Conservation (phyloP, 2,797 vertebrate genomes). For the Labroides dimidiatus region DNA sequence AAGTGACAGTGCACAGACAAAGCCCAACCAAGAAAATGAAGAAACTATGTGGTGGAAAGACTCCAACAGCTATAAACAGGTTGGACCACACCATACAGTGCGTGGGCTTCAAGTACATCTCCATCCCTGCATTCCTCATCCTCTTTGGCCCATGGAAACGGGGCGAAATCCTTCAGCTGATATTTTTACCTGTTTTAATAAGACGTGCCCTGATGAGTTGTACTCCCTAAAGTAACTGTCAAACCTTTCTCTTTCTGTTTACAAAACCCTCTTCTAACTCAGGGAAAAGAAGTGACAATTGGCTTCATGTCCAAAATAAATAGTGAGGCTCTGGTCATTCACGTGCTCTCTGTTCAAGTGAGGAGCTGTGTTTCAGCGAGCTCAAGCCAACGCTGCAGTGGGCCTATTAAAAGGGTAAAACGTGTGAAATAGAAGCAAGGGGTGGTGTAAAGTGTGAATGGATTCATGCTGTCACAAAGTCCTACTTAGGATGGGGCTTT, state of each 20-base stretch:
- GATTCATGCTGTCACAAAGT: slow-evolving; percentile 63
- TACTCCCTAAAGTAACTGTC: slow-evolving; percentile 58
- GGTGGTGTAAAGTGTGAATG: slow-evolving; percentile 53
- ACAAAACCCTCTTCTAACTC: slow-evolving; percentile 59
- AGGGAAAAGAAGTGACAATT: slow-evolving; percentile 55
- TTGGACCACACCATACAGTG: slow-evolving; percentile 60
- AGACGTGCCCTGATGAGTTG: slow-evolving; percentile 56
- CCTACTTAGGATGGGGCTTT: slow-evolving; percentile 67
- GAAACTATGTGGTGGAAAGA: slow-evolving; percentile 61
- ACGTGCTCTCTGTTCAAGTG: slow-evolving; percentile 53
- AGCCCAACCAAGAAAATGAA: slow-evolving; percentile 57
- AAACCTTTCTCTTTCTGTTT: slow-evolving; percentile 69
- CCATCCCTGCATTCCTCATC: slow-evolving; percentile 52
- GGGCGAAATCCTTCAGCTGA: slow-evolving; percentile 50
- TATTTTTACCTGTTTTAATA: slow-evolving; percentile 72
- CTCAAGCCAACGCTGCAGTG: slow-evolving; percentile 55
- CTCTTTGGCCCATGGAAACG: slow-evolving; percentile 46
- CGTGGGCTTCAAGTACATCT: slow-evolving; percentile 59
- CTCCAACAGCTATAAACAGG: slow-evolving; percentile 75
- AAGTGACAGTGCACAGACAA: slow-evolving; percentile 72
- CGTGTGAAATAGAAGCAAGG: slow-evolving; percentile 59
- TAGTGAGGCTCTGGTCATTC: slow-evolving; percentile 55
- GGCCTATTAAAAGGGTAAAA: slow-evolving; percentile 73
- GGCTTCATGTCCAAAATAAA: slow-evolving; percentile 76
- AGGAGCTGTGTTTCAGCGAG: slow-evolving; percentile 58